Conservation (phyloP, 2,888 invertebrate species). For the Patella pellucida region DNA sequence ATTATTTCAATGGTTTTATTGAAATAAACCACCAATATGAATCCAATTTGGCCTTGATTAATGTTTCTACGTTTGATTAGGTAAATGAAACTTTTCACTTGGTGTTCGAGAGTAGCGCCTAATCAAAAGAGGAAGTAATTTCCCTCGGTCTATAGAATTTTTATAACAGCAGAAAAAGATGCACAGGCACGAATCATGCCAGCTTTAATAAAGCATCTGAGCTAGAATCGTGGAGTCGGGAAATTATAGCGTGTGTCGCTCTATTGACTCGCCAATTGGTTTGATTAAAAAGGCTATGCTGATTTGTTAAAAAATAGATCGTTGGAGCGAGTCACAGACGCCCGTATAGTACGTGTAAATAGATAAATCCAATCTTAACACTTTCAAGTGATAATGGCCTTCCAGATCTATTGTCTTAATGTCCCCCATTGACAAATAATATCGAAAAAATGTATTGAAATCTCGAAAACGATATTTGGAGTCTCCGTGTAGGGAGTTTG, state of each 20-base stretch:
- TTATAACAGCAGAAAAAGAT: conserved; percentile 1
- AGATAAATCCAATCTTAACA: conserved; percentile 2
- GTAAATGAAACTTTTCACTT: not conserved
- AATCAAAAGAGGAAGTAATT: conserved; percentile 9
- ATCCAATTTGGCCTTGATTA: too few species aligned
- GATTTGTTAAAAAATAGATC: conserved; percentile 8
- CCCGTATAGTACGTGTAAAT: not conserved
- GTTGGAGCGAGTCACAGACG: conserved; percentile 3
- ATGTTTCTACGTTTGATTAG: too few species aligned
- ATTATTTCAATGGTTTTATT: too few species aligned
- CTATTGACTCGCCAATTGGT: conserved; percentile 19
- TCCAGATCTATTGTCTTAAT: not conserved
- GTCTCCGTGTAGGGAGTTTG: not conserved
- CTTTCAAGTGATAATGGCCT: not conserved
- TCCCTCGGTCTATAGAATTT: conserved; percentile 5
- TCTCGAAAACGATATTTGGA: not conserved
- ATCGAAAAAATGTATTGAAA: not conserved
- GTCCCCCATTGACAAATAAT: not conserved
- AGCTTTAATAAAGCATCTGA: not conserved
- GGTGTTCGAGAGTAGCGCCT: not conserved
- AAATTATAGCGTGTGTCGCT: conserved; percentile 15
- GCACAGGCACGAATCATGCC: not conserved
- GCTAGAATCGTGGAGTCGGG: not conserved
- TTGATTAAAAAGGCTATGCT: conserved; percentile 27
- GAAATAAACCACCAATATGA: too few species aligned